Conservation (phyloP, 2,888 invertebrate species). For the Leucoptera coffeella region DNA sequence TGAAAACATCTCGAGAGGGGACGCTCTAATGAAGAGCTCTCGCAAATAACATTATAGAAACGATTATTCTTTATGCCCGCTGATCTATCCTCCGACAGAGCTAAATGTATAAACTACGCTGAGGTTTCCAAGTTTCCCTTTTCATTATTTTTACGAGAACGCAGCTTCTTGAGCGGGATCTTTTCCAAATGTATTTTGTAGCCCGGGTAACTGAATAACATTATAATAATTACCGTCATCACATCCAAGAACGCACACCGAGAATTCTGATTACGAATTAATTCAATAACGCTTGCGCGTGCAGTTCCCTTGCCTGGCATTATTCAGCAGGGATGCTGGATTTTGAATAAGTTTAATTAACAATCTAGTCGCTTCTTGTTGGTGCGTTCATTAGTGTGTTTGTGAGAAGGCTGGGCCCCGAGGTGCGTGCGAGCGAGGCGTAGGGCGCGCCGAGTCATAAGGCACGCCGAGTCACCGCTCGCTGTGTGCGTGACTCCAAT, state of each 20-base stretch:
- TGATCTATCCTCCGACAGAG: too few relatives aligned
- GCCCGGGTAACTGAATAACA: constrained; percentile 18
- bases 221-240: constrained; percentile 33
- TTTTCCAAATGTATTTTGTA: constrained; percentile 6
- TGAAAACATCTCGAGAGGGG: constrained; percentile 50
- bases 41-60: constrained; percentile 53
- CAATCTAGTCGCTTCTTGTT: constrained; percentile 52
- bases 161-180: too few relatives aligned
- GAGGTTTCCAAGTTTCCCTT: too few relatives aligned
- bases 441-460: constrained; percentile 8
- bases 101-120: too few relatives aligned
- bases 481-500: constrained; percentile 23
- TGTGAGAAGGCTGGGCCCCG: constrained; percentile 50
- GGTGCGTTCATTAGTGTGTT: constrained; percentile 53
- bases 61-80: constrained; percentile 52
- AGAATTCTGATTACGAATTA: constrained; percentile 50
- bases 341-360: constrained; percentile 54
- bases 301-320: constrained; percentile 40
- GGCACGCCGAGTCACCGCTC: too few relatives aligned
- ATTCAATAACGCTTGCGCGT: constrained; percentile 48
- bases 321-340: constrained; percentile 51
- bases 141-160: too few relatives aligned
- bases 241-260: constrained; percentile 35
- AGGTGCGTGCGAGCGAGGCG: constrained; percentile 19
- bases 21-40: constrained; percentile 54